Conservation (phyloP, 2,888 invertebrate species). For the Coelinius sp. region DNA sequence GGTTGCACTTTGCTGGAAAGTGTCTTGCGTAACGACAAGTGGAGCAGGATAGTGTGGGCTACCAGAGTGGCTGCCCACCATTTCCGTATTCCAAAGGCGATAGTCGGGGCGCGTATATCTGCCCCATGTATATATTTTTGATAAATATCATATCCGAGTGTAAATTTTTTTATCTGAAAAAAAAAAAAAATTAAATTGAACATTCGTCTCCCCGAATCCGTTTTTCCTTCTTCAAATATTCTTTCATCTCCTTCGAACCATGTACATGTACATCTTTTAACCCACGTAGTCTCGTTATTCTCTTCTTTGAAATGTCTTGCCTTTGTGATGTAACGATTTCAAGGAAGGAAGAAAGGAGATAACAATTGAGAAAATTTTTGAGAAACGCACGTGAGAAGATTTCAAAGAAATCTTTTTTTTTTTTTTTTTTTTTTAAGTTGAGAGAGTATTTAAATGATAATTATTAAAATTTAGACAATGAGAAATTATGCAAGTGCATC, state of each 20-base stretch:
- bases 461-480: background rate
- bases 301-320: background rate
- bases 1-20: constrained; percentile 56
- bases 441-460: background rate
- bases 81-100: constrained; percentile 62
- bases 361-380: background rate
- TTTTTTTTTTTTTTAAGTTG: too few relatives aligned
- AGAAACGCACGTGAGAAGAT: background rate
- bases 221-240: background rate
- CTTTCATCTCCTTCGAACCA: background rate
- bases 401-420: background rate
- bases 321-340: background rate
- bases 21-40: constrained; percentile 61
- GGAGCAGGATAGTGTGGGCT: constrained; percentile 55
- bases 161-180: background rate
- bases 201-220: background rate
- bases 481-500: constrained; percentile 2
- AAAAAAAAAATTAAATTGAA: background rate
- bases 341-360: background rate
- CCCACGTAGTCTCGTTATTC: background rate
- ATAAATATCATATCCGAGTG: constrained; percentile 14
- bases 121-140: constrained; percentile 32
- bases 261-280: background rate
- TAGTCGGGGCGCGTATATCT: constrained; percentile 23
- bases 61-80: constrained; percentile 55